A percentile compares a stretch with the other conserved stretches of the same genome.
These are phyloP conservation scores for Pangasius mekongensis DNA, from an alignment of 2,797 vertebrate species.

Conservation along the genomic window DNA sequence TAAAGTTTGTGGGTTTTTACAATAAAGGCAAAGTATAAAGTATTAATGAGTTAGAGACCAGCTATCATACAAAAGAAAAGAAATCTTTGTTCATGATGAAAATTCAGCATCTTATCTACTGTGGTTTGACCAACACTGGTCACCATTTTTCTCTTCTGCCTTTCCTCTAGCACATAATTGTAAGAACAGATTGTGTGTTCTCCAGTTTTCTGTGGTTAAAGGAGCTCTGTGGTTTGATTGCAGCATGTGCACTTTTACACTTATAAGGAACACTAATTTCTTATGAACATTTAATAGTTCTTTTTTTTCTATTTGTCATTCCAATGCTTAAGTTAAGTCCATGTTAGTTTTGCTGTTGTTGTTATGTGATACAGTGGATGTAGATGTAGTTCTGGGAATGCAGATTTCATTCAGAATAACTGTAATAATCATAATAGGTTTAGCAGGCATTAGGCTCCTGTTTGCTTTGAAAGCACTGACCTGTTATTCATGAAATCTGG, in stretches of 20 bases:
- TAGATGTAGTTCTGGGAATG: background rate
- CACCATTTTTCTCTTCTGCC: background rate
- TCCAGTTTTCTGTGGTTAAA: background rate
- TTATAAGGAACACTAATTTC: background rate
- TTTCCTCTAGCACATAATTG: background rate
- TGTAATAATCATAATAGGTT: background rate
- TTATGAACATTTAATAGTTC: background rate
- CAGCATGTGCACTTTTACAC: background rate
- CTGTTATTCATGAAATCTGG: background rate
- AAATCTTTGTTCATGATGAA: background rate
- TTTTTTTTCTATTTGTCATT: background rate
- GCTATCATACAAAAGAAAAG: background rate
- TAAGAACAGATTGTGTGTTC: constrained; percentile 16
- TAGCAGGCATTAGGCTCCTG: background rate
- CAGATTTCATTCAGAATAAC: background rate
- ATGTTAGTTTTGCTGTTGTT: background rate
- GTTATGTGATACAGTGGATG: background rate
- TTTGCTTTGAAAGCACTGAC: background rate
- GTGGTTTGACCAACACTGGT: background rate
- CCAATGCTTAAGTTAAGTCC: background rate
- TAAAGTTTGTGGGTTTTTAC: background rate
- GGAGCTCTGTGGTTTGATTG: background rate
- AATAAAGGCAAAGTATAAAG: background rate
- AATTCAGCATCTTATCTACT: background rate
- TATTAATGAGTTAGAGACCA: background rate